These are phyloP conservation scores for Masnerella sp. DNA, from an alignment of 2,888 invertebrate genomes.

Conservation along the genomic window DNA sequence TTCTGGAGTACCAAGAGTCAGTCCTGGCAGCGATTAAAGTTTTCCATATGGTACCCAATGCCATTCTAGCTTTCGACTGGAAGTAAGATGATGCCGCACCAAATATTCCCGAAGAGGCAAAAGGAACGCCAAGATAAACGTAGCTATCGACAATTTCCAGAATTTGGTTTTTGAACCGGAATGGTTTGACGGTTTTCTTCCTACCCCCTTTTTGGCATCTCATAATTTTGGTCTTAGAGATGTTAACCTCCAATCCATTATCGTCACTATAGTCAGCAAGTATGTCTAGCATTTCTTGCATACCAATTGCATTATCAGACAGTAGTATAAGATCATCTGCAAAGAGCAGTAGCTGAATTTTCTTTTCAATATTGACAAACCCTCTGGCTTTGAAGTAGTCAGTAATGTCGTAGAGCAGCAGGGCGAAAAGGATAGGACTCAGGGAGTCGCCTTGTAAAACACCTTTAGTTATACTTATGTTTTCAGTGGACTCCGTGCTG, in stretches of 20 bases:
- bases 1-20: constrained; percentile 15
- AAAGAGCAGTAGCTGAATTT: too few species aligned
- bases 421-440: constrained; percentile 45
- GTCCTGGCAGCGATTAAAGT: too few species aligned
- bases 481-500: not conserved
- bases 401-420: constrained; percentile 36
- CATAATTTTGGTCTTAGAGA: constrained; percentile 20
- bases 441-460: constrained; percentile 52
- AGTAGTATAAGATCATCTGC: too few species aligned
- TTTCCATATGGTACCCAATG: too few species aligned
- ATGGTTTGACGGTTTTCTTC: not conserved
- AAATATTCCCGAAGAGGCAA: constrained; percentile 21
- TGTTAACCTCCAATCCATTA: constrained; percentile 11
- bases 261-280: too few species aligned
- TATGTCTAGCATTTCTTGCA: too few species aligned
- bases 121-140: constrained; percentile 34
- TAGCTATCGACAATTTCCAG: constrained; percentile 3
- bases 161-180: not conserved
- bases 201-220: constrained; percentile 34
- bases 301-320: too few species aligned
- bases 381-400: constrained; percentile 32
- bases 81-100: constrained; percentile 3
- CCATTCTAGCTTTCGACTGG: too few species aligned
- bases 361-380: constrained; percentile 25
- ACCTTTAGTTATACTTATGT: not conserved